phyloP scores from a whole-genome alignment of 2,113 vertebrate species.

The Bambusicola thoracicus region DNA sequence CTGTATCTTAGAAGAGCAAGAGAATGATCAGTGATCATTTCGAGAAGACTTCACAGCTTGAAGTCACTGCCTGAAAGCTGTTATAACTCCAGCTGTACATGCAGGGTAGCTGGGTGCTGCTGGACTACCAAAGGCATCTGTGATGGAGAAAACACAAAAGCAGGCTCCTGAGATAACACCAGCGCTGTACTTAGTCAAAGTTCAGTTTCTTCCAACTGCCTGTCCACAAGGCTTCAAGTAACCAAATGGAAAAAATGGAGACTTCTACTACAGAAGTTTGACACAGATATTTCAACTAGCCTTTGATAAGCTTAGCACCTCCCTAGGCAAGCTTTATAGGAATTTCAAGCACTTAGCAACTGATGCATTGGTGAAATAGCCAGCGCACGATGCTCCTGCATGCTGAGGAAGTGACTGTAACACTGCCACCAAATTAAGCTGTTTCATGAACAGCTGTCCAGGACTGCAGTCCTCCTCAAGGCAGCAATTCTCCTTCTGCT shows the following conservation, averaged over 20 bases:
- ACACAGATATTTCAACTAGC: neutral
- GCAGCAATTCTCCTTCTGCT: slow-evolving; percentile 48
- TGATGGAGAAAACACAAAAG: neutral
- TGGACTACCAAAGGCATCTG: neutral
- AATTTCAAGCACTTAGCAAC: neutral
- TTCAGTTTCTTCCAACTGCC: neutral
- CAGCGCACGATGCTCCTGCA: neutral
- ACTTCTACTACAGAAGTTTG: neutral
- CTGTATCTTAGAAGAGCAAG: neutral
- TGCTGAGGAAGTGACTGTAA: rapidly evolving
- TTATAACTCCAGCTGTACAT: neutral
- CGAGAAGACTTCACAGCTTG: neutral
- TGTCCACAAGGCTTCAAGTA: neutral
- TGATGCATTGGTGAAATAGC: neutral
- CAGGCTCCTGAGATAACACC: neutral
- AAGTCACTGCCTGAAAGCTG: neutral
- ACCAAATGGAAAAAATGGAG: neutral
- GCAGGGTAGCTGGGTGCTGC: neutral
- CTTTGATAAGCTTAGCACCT: neutral
- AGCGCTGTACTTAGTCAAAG: neutral
- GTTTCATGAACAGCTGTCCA: neutral
- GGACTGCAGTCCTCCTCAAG: neutral
- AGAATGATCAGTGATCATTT: neutral
- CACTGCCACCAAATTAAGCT: neutral
- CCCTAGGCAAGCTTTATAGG: neutral